Percentiles rank a stretch among this genome's conserved stretches.
These are phyloP conservation scores for Cosmia trapezina DNA, from an alignment of 2,888 invertebrate genomes.

Conservation along the genomic window DNA sequence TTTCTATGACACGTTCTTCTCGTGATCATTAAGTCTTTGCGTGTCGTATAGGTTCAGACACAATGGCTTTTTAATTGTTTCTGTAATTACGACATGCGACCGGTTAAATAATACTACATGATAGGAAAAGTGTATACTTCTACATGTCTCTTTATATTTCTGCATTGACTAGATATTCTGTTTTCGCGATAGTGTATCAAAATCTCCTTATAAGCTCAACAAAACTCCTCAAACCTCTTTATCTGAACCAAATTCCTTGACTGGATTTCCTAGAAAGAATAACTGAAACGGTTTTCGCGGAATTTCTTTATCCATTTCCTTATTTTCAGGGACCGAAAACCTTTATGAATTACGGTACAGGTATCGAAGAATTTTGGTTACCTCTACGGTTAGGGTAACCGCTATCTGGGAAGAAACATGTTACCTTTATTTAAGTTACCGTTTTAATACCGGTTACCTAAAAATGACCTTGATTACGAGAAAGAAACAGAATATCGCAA, in stretches of 20 bases:
- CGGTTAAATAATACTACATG: neutral
- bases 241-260: neutral
- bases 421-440: too few species aligned
- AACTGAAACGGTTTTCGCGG: neutral
- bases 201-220: constrained; percentile 7
- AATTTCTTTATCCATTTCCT: neutral
- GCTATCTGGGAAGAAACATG: too few species aligned
- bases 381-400: too few species aligned
- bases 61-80: too few species aligned
- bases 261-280: neutral
- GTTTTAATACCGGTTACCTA: too few species aligned
- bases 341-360: too few species aligned
- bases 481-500: too few species aligned
- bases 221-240: constrained; percentile 1
- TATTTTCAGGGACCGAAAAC: too few species aligned
- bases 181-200: neutral
- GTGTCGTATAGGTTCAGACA: too few species aligned
- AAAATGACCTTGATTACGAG: too few species aligned
- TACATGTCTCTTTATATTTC: neutral
- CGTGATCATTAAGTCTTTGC: neutral
- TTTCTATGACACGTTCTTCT: neutral
- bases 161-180: neutral
- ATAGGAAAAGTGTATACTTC: neutral
- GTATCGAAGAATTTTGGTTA: too few species aligned
- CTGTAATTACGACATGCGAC: too few species aligned